phyloP scores from a whole-genome alignment of 2,888 invertebrate species.

The Lycia hirtaria region DNA sequence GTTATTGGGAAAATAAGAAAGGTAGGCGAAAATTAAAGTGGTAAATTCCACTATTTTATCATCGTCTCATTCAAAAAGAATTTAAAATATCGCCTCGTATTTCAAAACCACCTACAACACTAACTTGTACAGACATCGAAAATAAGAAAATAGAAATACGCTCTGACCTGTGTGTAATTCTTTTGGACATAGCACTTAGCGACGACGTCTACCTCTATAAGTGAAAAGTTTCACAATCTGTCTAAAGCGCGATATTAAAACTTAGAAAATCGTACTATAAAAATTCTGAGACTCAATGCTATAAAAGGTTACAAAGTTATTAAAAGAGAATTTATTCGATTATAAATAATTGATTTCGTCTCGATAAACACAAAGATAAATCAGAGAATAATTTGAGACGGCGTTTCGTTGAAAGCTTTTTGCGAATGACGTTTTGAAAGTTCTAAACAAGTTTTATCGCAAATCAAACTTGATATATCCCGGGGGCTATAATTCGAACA shows the following conservation, averaged over 20 bases:
- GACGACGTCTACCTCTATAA: constrained; percentile 8
- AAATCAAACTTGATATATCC: constrained; percentile 47
- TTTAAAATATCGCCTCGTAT: no score
- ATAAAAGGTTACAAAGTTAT: constrained; percentile 17
- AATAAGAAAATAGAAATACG: neutral
- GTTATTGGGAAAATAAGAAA: no score
- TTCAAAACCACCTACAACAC: no score
- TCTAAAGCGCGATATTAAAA: neutral
- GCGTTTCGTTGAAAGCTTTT: constrained; percentile 47
- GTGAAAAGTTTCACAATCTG: constrained; percentile 20
- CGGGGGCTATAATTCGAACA: constrained; percentile 18
- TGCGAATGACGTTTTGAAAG: constrained; percentile 48
- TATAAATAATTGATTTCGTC: constrained; percentile 18
- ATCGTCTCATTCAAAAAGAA: no score
- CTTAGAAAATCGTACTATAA: neutral
- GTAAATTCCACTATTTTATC: no score
- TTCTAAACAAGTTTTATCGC: constrained; percentile 50
- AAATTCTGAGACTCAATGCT: constrained; percentile 2
- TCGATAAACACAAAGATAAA: constrained; percentile 22
- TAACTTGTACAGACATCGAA: neutral
- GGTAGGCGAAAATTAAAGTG: no score
- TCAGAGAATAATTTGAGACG: constrained; percentile 41
- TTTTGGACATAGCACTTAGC: constrained; percentile 20
- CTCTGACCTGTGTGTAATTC: constrained; percentile 7
- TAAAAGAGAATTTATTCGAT: constrained; percentile 16